Base-by-base conservation (phyloP, 2,888 invertebrate genomes). In the Drosophila maculinotata region DNA sequence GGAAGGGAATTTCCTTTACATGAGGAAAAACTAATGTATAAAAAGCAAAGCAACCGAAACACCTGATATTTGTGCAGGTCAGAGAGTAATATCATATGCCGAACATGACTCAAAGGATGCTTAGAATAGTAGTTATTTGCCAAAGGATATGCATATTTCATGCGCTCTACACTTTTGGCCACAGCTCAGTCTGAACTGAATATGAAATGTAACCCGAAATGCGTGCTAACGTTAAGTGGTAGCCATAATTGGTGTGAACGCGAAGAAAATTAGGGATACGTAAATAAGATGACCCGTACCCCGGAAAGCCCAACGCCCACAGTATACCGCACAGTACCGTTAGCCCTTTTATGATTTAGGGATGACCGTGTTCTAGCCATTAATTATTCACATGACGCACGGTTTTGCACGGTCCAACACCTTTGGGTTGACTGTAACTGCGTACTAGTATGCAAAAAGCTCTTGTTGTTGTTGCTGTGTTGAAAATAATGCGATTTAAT, bases 401-500 rank as follows among this genome's bases (percentile, higher is more conserved):
- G 64, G 38, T 53, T 78, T 81, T 53, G 44, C 56, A 59, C 51
- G 60, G 57, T 45, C 39, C 68, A 57, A 70, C 79, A 81, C 79
- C 65, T 63, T 63, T 33, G 38, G 12, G 15, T 6, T 20, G 2
- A 20, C 20, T 35, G 39, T 31, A 9, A 51, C 38, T 48, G 54
- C 9, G 23, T 17, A 31, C 28, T 26, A 28, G 42, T 60, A 38
- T 25, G 49, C 45, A 52, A 58, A 77, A 76, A 54, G 42, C 58
- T 67, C 36, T 47, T 20, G 39, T 52, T 14, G 38, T 12, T 26
- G 31, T 12, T 20, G 25, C 49, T 31, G 58, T 60, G 48, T 54
- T 48, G 48, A 39, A 75, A 75, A 78, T 87, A 87, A 85, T 70
- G 73, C 76, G 63, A 79, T 83, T 76, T 88, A 86, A 88, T 74